A percentile compares a stretch with the other conserved stretches of the same genome.
These are phyloP conservation scores for Virgularia gustaviana DNA, from an alignment of 92 coral and sea anemone genomes.

Conservation along the genomic window DNA sequence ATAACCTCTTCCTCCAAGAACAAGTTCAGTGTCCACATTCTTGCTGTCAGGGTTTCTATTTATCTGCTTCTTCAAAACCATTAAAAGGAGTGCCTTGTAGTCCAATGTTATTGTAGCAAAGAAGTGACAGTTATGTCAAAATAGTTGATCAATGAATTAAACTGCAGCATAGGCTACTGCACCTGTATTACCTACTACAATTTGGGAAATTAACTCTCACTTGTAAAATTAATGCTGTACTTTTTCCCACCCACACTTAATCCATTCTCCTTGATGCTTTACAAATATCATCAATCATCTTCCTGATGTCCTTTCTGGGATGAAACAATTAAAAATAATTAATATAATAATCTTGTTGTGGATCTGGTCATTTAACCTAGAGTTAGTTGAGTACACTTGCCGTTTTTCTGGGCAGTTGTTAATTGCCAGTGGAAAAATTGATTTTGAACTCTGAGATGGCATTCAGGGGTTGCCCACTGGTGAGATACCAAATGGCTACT, in stretches of 20 bases:
- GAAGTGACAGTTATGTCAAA: not conserved
- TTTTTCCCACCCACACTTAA: not conserved
- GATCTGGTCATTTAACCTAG: too few relatives aligned
- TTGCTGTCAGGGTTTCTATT: not conserved
- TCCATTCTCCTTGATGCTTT: not conserved
- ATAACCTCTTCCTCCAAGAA: constrained; percentile 34
- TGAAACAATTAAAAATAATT: too few relatives aligned
- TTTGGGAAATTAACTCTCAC: not conserved
- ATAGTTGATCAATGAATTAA: too few relatives aligned
- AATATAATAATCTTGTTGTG: too few relatives aligned
- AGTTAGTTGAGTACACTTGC: too few relatives aligned
- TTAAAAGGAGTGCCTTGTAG: constrained; percentile 46
- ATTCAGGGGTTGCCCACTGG: not conserved
- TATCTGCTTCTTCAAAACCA: constrained; percentile 20
- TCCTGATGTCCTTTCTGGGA: not conserved
- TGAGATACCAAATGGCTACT: not conserved
- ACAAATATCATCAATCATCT: constrained; percentile 9
- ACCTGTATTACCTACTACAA: not conserved
- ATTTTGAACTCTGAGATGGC: constrained; percentile 40
- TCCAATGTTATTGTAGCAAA: constrained; percentile 42
- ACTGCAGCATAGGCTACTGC: too few relatives aligned
- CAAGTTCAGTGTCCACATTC: not conserved
- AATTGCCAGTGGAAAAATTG: constrained; percentile 45
- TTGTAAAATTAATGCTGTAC: not conserved
- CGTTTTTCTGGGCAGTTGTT: constrained; percentile 42